These are phyloP conservation scores for Trichomalopsis sarcophagae DNA, from an alignment of 1,140 invertebrate genomes.

Conservation along the genomic window DNA sequence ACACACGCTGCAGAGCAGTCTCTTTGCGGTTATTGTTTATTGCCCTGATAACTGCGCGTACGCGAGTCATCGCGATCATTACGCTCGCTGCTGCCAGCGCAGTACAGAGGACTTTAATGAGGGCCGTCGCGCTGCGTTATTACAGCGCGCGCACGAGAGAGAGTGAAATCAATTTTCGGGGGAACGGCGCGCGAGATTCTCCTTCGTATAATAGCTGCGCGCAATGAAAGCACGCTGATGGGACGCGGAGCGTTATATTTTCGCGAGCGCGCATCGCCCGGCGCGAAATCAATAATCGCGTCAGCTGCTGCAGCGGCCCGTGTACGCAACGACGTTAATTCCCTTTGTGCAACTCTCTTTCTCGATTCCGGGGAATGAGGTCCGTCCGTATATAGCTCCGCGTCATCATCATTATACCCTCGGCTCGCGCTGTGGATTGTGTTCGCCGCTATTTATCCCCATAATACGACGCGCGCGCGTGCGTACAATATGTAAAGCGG, in stretches of 20 bases:
- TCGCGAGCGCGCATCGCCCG: background rate
- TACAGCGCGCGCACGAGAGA: background rate
- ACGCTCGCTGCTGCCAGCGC: background rate
- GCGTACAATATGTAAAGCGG: background rate
- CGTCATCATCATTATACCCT: background rate
- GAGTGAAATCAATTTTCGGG: conserved; percentile 33
- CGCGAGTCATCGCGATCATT: background rate
- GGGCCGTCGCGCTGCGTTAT: background rate
- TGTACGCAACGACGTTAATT: background rate
- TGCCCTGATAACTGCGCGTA: conserved; percentile 10
- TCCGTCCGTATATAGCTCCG: too few relatives aligned
- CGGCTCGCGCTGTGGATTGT: background rate
- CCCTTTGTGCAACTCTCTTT: background rate
- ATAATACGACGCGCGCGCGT: background rate
- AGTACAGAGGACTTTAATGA: background rate
- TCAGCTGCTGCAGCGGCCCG: background rate
- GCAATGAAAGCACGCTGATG: background rate
- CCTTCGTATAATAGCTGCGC: background rate
- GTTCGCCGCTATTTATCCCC: background rate
- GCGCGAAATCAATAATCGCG: conserved; percentile 3
- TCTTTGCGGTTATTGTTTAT: background rate
- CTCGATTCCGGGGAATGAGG: too few relatives aligned
- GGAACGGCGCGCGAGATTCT: background rate
- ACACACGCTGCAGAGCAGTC: background rate
- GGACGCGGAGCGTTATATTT: background rate